Evolutionary conservation across 2,888 invertebrate genomes (phyloP).

Genomic region (Geophilus truncorum): DNA sequence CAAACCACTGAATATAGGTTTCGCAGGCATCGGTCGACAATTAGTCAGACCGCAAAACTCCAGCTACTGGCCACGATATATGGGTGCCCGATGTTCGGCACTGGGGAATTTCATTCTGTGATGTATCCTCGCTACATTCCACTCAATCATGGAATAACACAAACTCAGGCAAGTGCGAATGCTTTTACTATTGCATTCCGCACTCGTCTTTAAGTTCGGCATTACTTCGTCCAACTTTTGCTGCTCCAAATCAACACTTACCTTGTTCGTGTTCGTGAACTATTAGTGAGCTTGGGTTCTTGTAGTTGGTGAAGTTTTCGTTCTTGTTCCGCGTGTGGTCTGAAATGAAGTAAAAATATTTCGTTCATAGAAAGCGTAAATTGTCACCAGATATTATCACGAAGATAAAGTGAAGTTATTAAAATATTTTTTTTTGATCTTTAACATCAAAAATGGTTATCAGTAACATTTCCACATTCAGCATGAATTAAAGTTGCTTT

Average conservation of each 20-base stretch:
- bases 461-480: not conserved
- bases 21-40: not conserved
- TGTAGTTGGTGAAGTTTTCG: conserved; percentile 57
- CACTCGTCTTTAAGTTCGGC: not conserved
- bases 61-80: not conserved
- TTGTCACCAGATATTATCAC: not conserved
- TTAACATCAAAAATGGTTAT: not conserved
- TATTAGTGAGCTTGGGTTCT: conserved; percentile 59
- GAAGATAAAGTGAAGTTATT: not conserved
- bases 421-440: not conserved
- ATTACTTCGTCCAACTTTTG: not conserved
- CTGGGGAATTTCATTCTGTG: not conserved
- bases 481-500: not conserved
- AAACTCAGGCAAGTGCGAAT: not conserved
- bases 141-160: not conserved
- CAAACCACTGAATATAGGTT: not conserved
- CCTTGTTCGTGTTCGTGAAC: conserved; percentile 59
- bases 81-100: not conserved
- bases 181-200: not conserved
- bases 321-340: conserved; percentile 51
- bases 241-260: too few relatives aligned
- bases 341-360: conserved; percentile 42
- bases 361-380: not conserved
- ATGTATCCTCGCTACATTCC: not conserved
- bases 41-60: not conserved